phyloP scores from a whole-genome alignment of 2,888 invertebrate genomes.

The Venusia cambrica region DNA sequence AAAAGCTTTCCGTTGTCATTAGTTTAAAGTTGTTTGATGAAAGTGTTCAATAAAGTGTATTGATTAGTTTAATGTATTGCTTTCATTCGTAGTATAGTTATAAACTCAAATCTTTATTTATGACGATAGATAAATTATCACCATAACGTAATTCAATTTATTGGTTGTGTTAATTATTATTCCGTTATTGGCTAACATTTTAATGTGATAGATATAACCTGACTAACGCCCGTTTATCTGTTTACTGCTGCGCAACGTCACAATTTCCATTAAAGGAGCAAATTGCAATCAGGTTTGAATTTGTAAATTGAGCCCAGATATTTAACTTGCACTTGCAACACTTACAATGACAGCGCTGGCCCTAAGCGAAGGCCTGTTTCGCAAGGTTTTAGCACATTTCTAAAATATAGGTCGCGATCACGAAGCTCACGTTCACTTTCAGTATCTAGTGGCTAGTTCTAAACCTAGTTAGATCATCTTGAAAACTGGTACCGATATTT shows the following conservation, averaged over 20 bases:
- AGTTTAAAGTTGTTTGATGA: too few species aligned
- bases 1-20: too few species aligned
- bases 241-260: constrained; percentile 37
- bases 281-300: constrained; percentile 39
- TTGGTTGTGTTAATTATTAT: too few species aligned
- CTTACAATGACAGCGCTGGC: constrained; percentile 32
- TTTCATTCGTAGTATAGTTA: too few species aligned
- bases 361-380: constrained; percentile 16
- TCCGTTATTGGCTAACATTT: constrained; percentile 2
- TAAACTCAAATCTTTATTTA: too few species aligned
- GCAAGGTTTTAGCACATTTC: constrained; percentile 10
- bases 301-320: constrained; percentile 35
- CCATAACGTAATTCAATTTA: too few species aligned
- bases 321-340: constrained; percentile 36
- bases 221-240: constrained; percentile 41
- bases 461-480: too few species aligned
- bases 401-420: constrained; percentile 7
- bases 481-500: too few species aligned
- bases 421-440: constrained; percentile 1
- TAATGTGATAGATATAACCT: too few species aligned
- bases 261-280: constrained; percentile 38
- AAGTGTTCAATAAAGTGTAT: too few species aligned
- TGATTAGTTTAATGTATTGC: too few species aligned
- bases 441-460: constrained; percentile 4
- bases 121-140: too few species aligned